These are phyloP conservation scores for Andricus grossulariae DNA, from an alignment of 1,140 invertebrate genomes.

Conservation along the genomic window DNA sequence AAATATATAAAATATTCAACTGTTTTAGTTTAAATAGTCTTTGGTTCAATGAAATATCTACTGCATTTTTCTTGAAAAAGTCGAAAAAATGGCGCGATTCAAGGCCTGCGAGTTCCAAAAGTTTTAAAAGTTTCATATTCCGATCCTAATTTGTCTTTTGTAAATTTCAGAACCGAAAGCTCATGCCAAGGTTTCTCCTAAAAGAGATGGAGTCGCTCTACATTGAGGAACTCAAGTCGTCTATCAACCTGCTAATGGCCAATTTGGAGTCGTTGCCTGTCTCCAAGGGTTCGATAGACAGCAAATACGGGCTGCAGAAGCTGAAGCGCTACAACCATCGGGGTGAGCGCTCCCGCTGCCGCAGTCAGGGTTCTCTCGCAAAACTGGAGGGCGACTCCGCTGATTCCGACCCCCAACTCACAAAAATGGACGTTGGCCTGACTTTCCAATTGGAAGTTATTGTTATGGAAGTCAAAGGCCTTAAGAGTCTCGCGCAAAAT, in stretches of 20 bases:
- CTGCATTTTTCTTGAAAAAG: too few relatives aligned
- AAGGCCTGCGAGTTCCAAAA: too few relatives aligned
- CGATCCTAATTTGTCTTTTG: slow-evolving; percentile 51
- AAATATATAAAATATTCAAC: too few relatives aligned
- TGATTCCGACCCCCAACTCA: slow-evolving; percentile 92
- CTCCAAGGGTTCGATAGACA: slow-evolving; percentile 97
- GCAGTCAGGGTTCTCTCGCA: slow-evolving; percentile 90
- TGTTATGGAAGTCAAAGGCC: slow-evolving; percentile 98
- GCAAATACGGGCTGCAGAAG: slow-evolving; percentile 96
- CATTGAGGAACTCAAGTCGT: slow-evolving; percentile 97
- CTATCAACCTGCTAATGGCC: slow-evolving; percentile 98
- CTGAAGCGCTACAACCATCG: slow-evolving; percentile 96
- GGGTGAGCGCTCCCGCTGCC: slow-evolving; percentile 75
- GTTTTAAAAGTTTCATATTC: too few relatives aligned
- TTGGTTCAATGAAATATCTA: too few relatives aligned
- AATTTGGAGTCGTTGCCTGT: slow-evolving; percentile 99
- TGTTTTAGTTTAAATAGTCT: too few relatives aligned
- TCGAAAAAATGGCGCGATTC: too few relatives aligned
- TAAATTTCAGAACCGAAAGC: slow-evolving; percentile 89
- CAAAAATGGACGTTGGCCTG: slow-evolving; percentile 97
- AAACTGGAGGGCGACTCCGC: slow-evolving; percentile 94
- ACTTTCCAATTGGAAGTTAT: slow-evolving; percentile 97
- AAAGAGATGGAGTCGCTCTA: slow-evolving; percentile 99
- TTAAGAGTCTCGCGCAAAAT: slow-evolving; percentile 97
- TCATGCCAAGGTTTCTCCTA: slow-evolving; percentile 99